Evolutionary conservation across 2,797 vertebrate genomes (phyloP), one percentile per base, ranked within the genome.

Genomic region (Eurystomus glaucurus): DNA sequence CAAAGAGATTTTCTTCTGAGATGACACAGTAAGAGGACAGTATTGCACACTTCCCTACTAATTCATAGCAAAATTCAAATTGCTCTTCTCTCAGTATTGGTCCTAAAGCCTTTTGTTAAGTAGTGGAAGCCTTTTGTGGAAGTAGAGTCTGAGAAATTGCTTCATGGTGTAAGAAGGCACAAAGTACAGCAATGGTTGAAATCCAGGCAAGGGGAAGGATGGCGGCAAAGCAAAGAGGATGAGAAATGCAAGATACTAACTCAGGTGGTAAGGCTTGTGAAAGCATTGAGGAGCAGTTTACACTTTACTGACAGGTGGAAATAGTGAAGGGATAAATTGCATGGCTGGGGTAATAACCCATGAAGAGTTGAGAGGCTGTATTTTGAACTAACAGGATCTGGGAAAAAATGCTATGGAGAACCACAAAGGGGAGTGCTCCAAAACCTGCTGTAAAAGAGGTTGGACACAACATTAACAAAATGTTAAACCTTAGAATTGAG

Each of bases 51-150:
- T 88, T 21, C 22, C 2, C 10, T 87, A 17, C 25, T 46, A 31
- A 52, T 68, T 88, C 52, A 43, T 26, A 65, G 43, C 2, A 90
- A 85, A 90, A 71, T 75, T 91, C 19, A 81, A 81, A 68, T 71
- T 84, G 6, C 2, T 64, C 1, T 70, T 80, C 46, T 75, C 8
- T 69, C n/a, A 4, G 16, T 84, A 50, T n/a, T 75, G 39, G 61
- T 84, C 50, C 10, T 43, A 61, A 78, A 85, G 13, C 9, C n/a
- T 78, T 75, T 90, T 43, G 13, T 52, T 15, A 82, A 66, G 11
- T n/a, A n/a, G n/a, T n/a, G n/a, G n/a, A n/a, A n/a, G n/a, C n/a
- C n/a, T n/a, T n/a, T n/a, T n/a, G n/a, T n/a, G n/a, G n/a, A 74
- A 21, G 57, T 65, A 33, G 35, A 57, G 14, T 21, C 50, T 71